Evolutionary conservation across 2,113 vertebrate genomes (phyloP), one percentile per base, ranked within the genome.

Genomic region (Acanthochromis polyacanthus): DNA sequence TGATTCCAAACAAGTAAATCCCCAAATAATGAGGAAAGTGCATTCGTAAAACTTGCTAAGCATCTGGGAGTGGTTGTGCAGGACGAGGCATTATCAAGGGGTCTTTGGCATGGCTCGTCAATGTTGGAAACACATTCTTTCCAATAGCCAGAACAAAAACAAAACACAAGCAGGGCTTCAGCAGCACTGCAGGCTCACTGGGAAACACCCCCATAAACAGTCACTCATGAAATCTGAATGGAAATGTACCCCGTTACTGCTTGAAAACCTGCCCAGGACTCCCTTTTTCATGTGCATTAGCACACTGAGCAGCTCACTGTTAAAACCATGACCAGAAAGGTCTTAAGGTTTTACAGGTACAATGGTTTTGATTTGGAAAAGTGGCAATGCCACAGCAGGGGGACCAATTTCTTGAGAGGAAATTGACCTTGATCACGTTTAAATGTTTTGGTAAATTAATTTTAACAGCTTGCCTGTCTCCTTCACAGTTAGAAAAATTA

Each of bases 101-200:
- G 89, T 96, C 96, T 80, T 94, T 96, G 87, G 96, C 96, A 72
- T 93, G 93, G 82, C 93, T 93, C 16, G 82, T 96, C 95, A 77
- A 95, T 96, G 91, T 94, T 97, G 95, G 97, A 96, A 94, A 97
- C 92, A 78, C 94, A 95, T 90, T 97, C 95, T 93, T 97, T 96
- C 93, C 97, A 95, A 94, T 82, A 83, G 90, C 88, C 91, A 78
- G 91, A 70, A 90, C 62, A 93, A 94, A 90, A 91, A 92, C 87
- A 92, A 93, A 93, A 91, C 86, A 90, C 91, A 92, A 92, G 80
- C 89, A 93, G 85, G 84, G 73, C 73, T 82, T 80, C 56, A 46
- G 84, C 77, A 77, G 78, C 78, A 71, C 88, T 81, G 72, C 80
- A 83, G 77, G 72, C 88, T 88, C 84, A 78, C 80, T 89, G 92